Evolutionary conservation across 2,888 invertebrate species (phyloP), one percentile per base, ranked within the genome.

Genomic region (Corbicula japonica): DNA sequence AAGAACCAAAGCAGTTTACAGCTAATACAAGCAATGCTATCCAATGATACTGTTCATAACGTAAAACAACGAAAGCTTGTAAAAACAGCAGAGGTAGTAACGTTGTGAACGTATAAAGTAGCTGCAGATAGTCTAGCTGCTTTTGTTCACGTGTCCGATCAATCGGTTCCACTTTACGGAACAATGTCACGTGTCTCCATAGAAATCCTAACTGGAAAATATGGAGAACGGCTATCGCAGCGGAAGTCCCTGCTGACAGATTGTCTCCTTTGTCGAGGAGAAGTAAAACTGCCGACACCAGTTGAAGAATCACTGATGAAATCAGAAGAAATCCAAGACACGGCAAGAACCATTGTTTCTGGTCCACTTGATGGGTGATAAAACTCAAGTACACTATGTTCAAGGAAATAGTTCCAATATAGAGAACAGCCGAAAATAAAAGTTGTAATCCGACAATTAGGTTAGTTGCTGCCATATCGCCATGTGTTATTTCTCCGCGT

Each of bases 21-120:
- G 96, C 95, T 4, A 97, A 96, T 0, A 97, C 97, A 44, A 97
- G 96, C 21, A 83, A 62, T 21, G 84, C 41, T 6, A 84, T 95
- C 76, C 96, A 92, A 21, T 93, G 93, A 1, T 92, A 90, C 15
- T 90, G 88, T 15, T 84, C 63, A 56, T 80, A 54, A 18, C 75
- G 68, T 92, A 80, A 87, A 76, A 97, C 94, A 56, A 97, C 94
- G 93, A 97, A 97, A 38, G 97, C 94, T 90, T 97, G 97, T 18
- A 98, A 94, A 3, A 97, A 94, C 74, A 98, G 93, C 96, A 98
- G 97, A 1, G 98, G 98, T 8, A 97, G 97, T 21, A 97, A 97
- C 92, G 97, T 96, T 90, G 97, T 96, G 93, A 98, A 97, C 21
- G 97, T 97, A 93, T 97, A 97, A 46, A 97, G 95, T 83, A 98